phyloP scores from a whole-genome alignment of 1,140 invertebrate genomes.

The Drosophila ficusphila region DNA sequence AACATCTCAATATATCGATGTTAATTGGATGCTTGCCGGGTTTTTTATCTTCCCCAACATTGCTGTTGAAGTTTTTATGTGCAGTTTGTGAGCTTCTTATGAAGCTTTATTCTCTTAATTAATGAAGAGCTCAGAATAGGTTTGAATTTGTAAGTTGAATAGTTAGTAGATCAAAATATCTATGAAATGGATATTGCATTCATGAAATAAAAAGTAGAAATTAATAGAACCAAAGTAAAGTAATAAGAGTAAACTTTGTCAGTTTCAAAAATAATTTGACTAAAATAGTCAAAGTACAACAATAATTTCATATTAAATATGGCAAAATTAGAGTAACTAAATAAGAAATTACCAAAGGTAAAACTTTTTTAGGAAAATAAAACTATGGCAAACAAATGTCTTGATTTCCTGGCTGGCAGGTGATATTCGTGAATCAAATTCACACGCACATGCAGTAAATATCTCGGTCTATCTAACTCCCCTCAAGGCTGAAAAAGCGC shows the following conservation, averaged over 20 bases:
- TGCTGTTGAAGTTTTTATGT: slow-evolving; percentile 47
- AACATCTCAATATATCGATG: slow-evolving; percentile 38
- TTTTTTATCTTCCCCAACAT: slow-evolving; percentile 1
- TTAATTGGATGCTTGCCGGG: slow-evolving; percentile 21
- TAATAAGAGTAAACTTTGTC: too few species aligned
- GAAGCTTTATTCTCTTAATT: not conserved
- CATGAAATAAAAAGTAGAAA: too few species aligned
- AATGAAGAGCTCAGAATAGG: too few species aligned
- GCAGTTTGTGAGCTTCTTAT: slow-evolving; percentile 16
- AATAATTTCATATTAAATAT: too few species aligned
- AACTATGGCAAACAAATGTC: slow-evolving; percentile 12
- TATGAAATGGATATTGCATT: too few species aligned
- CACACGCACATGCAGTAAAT: slow-evolving; percentile 23
- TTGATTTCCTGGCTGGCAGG: slow-evolving; percentile 15
- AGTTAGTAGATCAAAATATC: too few species aligned
- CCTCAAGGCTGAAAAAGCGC: slow-evolving; percentile 26
- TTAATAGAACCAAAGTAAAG: too few species aligned
- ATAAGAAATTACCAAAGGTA: not conserved
- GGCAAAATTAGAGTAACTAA: too few species aligned
- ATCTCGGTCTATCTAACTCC: slow-evolving; percentile 35
- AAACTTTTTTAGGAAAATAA: not conserved
- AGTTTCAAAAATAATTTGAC: too few species aligned
- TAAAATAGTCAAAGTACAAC: not conserved
- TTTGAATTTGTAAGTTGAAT: too few species aligned
- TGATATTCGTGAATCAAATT: slow-evolving; percentile 35